Evolutionary conservation across 2,888 invertebrate genomes (phyloP).

Genomic region (Drosophila flavopinicola): DNA sequence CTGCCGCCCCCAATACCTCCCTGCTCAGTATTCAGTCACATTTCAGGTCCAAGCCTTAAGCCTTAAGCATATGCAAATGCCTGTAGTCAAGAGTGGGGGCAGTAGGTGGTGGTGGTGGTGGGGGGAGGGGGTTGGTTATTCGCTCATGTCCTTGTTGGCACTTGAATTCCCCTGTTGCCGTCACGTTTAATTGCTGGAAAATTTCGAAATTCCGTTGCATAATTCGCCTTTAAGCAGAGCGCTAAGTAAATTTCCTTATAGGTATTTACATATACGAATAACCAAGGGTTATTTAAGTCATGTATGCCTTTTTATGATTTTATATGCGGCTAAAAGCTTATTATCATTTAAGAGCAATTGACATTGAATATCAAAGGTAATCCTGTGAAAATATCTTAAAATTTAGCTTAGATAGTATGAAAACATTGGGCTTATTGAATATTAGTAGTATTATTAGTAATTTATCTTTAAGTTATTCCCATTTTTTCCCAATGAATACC

Average conservation of each 20-base stretch:
- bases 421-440: no score
- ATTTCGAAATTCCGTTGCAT: conserved; percentile 61
- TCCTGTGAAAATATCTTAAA: no score
- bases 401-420: no score
- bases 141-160: conserved; percentile 11
- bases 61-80: conserved; percentile 54
- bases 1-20: neutral
- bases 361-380: no score
- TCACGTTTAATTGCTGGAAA: conserved; percentile 68
- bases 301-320: no score
- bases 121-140: neutral
- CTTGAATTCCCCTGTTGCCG: conserved; percentile 41
- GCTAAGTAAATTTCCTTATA: conserved; percentile 1
- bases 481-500: no score
- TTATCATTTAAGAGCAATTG: no score
- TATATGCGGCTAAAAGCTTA: no score
- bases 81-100: neutral
- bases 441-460: no score
- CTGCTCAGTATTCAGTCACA: neutral
- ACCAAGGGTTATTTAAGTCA: neutral
- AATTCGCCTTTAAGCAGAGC: conserved; percentile 33
- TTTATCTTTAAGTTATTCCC: no score
- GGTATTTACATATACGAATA: conserved; percentile 1
- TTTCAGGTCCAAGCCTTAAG: conserved; percentile 16
- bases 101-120: no score